Conservation (phyloP, 1,140 invertebrate species). For the Polypedilum pembai region DNA sequence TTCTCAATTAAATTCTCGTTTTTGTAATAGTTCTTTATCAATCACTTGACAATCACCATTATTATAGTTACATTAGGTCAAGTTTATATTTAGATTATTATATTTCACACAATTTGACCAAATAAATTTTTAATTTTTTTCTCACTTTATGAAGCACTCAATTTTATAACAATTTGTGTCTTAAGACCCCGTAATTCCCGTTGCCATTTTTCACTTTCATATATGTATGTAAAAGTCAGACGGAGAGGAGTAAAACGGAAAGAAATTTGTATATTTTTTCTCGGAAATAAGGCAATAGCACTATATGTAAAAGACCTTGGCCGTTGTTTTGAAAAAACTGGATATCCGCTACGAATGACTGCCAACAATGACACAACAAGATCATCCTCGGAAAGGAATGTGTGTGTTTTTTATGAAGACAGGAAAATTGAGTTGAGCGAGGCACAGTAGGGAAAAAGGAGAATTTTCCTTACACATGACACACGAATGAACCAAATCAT, state of each 20-base stretch:
- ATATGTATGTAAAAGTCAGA: neutral
- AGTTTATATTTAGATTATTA: neutral
- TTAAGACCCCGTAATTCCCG: neutral
- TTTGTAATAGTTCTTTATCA: neutral
- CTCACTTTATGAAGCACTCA: neutral
- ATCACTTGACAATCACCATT: neutral
- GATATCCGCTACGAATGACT: constrained; percentile 27
- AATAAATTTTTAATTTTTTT: neutral
- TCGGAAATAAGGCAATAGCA: constrained; percentile 25
- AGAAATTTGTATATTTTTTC: constrained; percentile 20
- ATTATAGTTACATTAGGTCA: constrained; percentile 7
- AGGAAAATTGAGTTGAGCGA: constrained; percentile 17
- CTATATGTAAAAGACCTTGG: constrained; percentile 28
- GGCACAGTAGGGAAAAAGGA: neutral
- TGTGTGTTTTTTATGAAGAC: constrained; percentile 18
- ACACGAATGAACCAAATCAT: constrained; percentile 24
- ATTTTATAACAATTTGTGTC: neutral
- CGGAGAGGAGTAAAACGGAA: neutral
- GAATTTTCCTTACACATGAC: neutral
- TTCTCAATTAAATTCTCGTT: no score
- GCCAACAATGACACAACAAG: constrained; percentile 26
- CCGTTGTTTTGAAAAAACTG: constrained; percentile 28
- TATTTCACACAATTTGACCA: neutral
- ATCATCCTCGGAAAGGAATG: constrained; percentile 22
- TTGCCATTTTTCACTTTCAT: constrained; percentile 27